Conservation (phyloP, 92 coral and sea anemone genomes). For the Micromussa lordhowensis region DNA sequence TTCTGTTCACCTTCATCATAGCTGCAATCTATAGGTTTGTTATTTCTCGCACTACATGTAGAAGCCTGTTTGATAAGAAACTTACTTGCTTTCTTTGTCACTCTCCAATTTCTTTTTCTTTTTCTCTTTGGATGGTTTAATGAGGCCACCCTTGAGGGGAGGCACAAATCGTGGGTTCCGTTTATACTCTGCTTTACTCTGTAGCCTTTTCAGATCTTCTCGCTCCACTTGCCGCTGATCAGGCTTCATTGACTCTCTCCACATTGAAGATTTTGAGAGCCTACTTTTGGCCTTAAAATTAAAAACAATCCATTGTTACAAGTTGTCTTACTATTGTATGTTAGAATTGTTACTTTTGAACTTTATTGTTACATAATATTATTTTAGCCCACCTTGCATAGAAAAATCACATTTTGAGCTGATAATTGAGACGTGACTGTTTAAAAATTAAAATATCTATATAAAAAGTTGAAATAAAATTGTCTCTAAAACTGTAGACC, state of each 20-base stretch:
- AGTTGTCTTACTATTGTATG: background rate
- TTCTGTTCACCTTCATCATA: too few species aligned
- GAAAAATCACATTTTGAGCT: too few species aligned
- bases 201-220: slow-evolving; percentile 80
- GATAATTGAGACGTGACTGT: too few species aligned
- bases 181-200: slow-evolving; percentile 93
- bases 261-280: slow-evolving; percentile 59
- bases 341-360: too few species aligned
- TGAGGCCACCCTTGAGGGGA: slow-evolving; percentile 85
- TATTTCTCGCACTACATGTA: too few species aligned
- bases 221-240: slow-evolving; percentile 88
- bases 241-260: slow-evolving; percentile 98
- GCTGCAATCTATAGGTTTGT: too few species aligned
- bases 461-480: too few species aligned
- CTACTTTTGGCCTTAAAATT: slow-evolving; percentile 69
- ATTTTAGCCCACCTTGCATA: too few species aligned
- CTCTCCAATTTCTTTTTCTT: slow-evolving; percentile 50
- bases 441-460: too few species aligned
- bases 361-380: too few species aligned
- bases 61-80: too few species aligned
- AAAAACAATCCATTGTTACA: background rate
- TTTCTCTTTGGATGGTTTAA: slow-evolving; percentile 62
- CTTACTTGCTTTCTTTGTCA: slow-evolving; percentile 50
- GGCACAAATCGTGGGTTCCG: slow-evolving; percentile 98
- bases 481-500: too few species aligned